phyloP scores from a whole-genome alignment of 2,797 vertebrate genomes.

The Ptychobarbus kaznakovi region DNA sequence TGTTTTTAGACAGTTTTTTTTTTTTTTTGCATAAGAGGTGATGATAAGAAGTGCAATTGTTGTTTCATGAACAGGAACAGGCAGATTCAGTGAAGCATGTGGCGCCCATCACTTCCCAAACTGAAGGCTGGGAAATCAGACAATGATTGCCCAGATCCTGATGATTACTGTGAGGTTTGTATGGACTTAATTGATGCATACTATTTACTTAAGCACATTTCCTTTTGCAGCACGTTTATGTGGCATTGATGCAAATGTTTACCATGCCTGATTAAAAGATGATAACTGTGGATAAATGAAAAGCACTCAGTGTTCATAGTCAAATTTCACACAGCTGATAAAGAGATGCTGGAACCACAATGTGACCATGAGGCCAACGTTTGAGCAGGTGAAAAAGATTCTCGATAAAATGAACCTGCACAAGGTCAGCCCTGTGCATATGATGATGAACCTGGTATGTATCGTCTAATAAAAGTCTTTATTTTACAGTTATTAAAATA shows the following conservation, averaged over 20 bases:
- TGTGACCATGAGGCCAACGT: constrained; percentile 74
- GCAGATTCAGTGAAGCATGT: constrained; percentile 71
- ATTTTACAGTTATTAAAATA: neutral
- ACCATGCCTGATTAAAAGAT: neutral
- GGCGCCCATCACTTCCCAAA: constrained; percentile 77
- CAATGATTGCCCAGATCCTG: constrained; percentile 75
- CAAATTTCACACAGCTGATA: constrained; percentile 71
- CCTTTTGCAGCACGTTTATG: neutral
- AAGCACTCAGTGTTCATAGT: neutral
- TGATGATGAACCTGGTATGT: constrained; percentile 85
- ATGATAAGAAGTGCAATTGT: constrained; percentile 23
- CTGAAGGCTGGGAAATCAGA: constrained; percentile 75
- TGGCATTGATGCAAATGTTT: neutral
- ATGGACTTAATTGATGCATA: neutral
- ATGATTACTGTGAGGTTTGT: constrained; percentile 79
- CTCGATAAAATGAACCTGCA: constrained; percentile 82
- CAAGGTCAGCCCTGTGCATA: constrained; percentile 83
- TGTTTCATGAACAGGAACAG: constrained; percentile 68
- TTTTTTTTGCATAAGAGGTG: constrained; percentile 56
- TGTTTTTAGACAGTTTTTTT: constrained; percentile 41
- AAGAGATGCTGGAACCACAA: constrained; percentile 80
- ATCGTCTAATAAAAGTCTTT: neutral
- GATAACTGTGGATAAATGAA: constrained; percentile 2
- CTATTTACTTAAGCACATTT: constrained; percentile 7
- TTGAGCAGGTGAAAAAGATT: constrained; percentile 82